Evolutionary conservation across 2,113 vertebrate genomes (phyloP), one percentile per base, ranked within the genome.

Genomic region (Lamprologus tigripictilis): DNA sequence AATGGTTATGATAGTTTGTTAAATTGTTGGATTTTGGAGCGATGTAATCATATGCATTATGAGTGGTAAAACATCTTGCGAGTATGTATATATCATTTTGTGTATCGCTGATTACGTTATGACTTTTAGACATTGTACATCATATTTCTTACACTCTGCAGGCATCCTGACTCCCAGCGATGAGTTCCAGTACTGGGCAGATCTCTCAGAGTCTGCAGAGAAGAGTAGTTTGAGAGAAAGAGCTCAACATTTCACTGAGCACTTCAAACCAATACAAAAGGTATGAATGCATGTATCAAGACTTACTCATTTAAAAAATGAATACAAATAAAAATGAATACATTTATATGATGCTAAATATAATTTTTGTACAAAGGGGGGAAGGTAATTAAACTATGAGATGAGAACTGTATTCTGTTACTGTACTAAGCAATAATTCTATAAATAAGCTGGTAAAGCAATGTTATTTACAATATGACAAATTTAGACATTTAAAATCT

Each of bases 121-220:
- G 68, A 76, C 40, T 28, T 47, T 11, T 49, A 47, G 9, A 76
- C 9, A 76, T 7, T 8, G 23, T 76, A 49, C 42, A 76, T 78
- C 73, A 47, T 35, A 23, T 40, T 55, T 81, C 68, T 83, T 40
- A 35, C 8, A 17, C 33, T 42, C 19, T 37, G 1, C 88, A 99
- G 99, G 97, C 91, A 98, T 99, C 92, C 94, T 99, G 87, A 97
- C 97, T 71, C 98, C 98, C 47, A 95, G 49, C 94, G 99, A 99
- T 97, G 98, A 99, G 91, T 98, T 99, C 95, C 97, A 98, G 92
- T 99, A 98, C 94, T 99, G 99, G 98, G 90, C 81, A 58, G 97
- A 99, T 78, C 94, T 98, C 86, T 94, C 96, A 90, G 96, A 58
- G 83, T 96, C 91, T 94, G 97, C 96, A 82, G 96, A 92, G 95